Base-by-base conservation (phyloP, 2,797 vertebrate species). In the Enteromius fasciolatus region DNA sequence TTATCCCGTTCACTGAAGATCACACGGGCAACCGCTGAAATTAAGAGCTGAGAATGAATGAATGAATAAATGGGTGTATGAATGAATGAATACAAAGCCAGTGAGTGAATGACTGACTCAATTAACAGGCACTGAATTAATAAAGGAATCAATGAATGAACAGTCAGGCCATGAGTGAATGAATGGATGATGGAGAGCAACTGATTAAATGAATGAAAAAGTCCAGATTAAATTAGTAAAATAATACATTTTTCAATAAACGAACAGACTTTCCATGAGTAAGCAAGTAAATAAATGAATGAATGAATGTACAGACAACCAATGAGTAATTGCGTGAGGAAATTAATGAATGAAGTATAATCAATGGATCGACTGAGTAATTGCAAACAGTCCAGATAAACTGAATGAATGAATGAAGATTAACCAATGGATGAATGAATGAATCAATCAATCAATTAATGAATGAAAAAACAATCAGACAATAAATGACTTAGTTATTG, bases 1-100 rank as follows among this genome's bases (percentile, higher is more conserved):
- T 78, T 78, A 82, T 81, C 67, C 82, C 76, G 81, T 84, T 78
- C 76, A 52, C 72, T 59, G 54, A 70, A 76, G 75, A 83, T 76
- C 75, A 48, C 70, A 78, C 28, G 12, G 28, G 59, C 41, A 54
- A 67, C 23, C 0, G 1, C 46, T 25, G 66, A 54, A 68, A 84
- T 74, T 63, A 68, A 86, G 48, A 80, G n/a, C 63, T 67, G 44
- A 72, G 10, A 78, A 44, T 80, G 63, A 76, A 78, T 74, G 76
- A 72, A 81, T 67, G 41, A 41, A 68, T 54, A 44, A 41, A 61
- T 7, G 20, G 66, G 57, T 66, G 46, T 2, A 14, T 12, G 44
- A 46, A 46, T 14, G 44, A 44, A 44, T 44, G 44, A 14, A 10
- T 54, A 3, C 3, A 57, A 54, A 54, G 20, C 20, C 41, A 20